phyloP scores from a whole-genome alignment of 64 coral and sea anemone genomes.

The Porites lutea region DNA sequence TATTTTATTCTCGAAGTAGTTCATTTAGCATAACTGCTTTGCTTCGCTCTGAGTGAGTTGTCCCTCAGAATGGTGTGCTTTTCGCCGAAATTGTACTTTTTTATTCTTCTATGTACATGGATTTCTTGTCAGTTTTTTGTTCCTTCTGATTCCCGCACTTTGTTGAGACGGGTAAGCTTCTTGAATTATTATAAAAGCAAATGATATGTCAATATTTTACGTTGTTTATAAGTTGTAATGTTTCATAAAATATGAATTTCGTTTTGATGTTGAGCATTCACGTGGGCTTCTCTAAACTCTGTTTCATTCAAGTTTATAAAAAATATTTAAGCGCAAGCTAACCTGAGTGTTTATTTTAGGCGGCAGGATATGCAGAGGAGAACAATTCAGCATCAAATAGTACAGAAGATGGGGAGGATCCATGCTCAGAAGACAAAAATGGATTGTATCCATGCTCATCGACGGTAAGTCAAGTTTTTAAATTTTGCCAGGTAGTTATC shows the following conservation, averaged over 20 bases:
- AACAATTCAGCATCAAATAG: not conserved
- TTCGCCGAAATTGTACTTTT: conserved; percentile 39
- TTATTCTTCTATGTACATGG: conserved; percentile 23
- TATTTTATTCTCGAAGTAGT: conserved; percentile 26
- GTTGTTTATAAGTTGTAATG: too few relatives aligned
- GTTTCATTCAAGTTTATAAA: not conserved
- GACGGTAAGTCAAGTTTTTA: conserved; percentile 39
- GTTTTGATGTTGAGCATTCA: not conserved
- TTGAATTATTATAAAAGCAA: not conserved
- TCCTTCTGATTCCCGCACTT: conserved; percentile 27
- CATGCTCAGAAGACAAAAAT: conserved; percentile 53
- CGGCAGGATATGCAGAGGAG: not conserved
- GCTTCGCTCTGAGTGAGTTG: not conserved
- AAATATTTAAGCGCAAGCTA: not conserved
- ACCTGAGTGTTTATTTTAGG: not conserved
- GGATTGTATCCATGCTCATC: conserved; percentile 63
- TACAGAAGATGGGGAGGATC: not conserved
- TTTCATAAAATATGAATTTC: not conserved
- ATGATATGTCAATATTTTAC: too few relatives aligned
- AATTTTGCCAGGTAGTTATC: too few relatives aligned
- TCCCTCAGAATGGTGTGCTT: not conserved
- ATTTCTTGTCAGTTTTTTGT: conserved; percentile 51
- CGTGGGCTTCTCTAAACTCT: not conserved
- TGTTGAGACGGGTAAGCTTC: conserved; percentile 33
- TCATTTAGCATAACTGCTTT: not conserved